phyloP scores from a whole-genome alignment of 2,888 invertebrate genomes.

The Aphelenchoides bicaudatus region DNA sequence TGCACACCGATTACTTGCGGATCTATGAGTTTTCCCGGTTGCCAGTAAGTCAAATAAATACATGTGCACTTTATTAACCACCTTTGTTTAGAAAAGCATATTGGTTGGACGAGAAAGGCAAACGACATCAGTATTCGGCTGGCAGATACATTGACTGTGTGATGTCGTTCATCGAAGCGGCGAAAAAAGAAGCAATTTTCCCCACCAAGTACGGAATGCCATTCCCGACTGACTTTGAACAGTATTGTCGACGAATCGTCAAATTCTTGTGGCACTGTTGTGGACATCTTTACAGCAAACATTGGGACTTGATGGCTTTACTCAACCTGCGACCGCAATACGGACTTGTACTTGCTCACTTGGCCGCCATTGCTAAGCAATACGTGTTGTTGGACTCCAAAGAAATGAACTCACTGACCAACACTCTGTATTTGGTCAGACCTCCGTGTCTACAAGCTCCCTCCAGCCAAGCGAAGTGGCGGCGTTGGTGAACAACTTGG shows the following conservation, averaged over 20 bases:
- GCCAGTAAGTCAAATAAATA: constrained; percentile 24
- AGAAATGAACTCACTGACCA: constrained; percentile 26
- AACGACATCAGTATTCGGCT: constrained; percentile 51
- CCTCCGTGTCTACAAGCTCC: constrained; percentile 28
- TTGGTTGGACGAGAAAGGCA: constrained; percentile 54
- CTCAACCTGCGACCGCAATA: constrained; percentile 54
- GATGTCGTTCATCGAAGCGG: constrained; percentile 51
- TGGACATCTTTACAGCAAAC: constrained; percentile 55
- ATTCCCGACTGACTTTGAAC: constrained; percentile 49
- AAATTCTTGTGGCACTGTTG: constrained; percentile 53
- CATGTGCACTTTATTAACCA: not conserved
- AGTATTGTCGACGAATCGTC: constrained; percentile 42
- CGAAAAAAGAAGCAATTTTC: constrained; percentile 49
- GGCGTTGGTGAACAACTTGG: constrained; percentile 23
- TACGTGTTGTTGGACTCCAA: constrained; percentile 40
- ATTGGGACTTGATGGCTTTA: constrained; percentile 52
- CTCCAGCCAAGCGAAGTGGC: constrained; percentile 28
- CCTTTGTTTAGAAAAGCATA: constrained; percentile 46
- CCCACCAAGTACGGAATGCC: constrained; percentile 57
- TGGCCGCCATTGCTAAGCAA: constrained; percentile 39
- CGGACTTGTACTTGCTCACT: constrained; percentile 52
- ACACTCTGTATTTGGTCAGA: constrained; percentile 33
- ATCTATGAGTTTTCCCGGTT: constrained; percentile 64
- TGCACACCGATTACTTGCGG: constrained; percentile 92
- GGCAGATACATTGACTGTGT: constrained; percentile 57